Evolutionary conservation across 1,140 invertebrate genomes (phyloP).

Genomic region (Zaprionus tsacasi): DNA sequence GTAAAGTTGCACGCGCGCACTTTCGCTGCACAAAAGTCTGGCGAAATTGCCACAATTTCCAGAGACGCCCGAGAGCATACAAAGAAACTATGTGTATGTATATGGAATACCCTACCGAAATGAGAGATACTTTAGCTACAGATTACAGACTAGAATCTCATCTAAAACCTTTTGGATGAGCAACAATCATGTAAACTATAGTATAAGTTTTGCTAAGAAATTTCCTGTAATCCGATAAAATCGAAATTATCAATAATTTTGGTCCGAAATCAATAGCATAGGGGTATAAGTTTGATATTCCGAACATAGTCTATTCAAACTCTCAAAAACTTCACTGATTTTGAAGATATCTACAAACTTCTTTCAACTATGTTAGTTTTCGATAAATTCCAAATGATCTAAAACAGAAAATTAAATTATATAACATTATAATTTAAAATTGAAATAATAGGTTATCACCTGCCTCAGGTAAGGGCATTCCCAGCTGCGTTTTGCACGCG

Average conservation of each 20-base stretch:
- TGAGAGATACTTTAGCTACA: background rate
- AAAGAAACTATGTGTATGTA: slow-evolving; percentile 30
- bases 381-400: no score
- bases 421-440: no score
- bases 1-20: slow-evolving; percentile 67
- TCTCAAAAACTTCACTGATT: background rate
- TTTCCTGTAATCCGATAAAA: no score
- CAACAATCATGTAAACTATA: no score
- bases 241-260: no score
- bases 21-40: slow-evolving; percentile 57
- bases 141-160: background rate
- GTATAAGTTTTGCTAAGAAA: no score
- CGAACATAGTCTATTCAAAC: background rate
- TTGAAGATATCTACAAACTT: background rate
- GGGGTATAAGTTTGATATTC: no score
- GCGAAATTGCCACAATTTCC: slow-evolving; percentile 75
- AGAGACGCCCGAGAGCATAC: slow-evolving; percentile 61
- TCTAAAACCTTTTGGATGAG: no score
- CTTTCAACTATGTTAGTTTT: background rate
- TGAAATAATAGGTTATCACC: no score
- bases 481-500: background rate
- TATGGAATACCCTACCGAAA: slow-evolving; percentile 20
- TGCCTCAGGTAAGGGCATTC: slow-evolving; percentile 12
- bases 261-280: no score
- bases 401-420: no score